Percentiles rank a stretch among this genome's conserved stretches.
Conservation (phyloP, 1,140 invertebrate species). For the Trachelipus rathkii region DNA sequence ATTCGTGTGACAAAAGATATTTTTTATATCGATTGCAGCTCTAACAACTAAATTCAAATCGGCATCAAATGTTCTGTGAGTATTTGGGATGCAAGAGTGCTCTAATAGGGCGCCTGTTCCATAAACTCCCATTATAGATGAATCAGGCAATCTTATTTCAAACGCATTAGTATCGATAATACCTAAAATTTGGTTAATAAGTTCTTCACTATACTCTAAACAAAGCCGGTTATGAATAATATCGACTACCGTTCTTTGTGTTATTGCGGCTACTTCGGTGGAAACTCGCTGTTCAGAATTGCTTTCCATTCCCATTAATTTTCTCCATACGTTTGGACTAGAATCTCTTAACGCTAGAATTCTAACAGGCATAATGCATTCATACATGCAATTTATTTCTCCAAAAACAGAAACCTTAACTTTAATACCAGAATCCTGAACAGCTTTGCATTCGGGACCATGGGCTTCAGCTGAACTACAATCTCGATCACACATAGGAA, state of each 20-base stretch:
- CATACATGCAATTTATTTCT: slow-evolving; percentile 42
- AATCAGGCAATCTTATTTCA: slow-evolving; percentile 63
- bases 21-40: slow-evolving; percentile 57
- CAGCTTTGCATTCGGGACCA: slow-evolving; percentile 41
- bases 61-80: slow-evolving; percentile 69
- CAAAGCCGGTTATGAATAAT: slow-evolving; percentile 39
- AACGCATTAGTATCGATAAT: slow-evolving; percentile 75
- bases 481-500: slow-evolving; percentile 64
- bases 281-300: slow-evolving; percentile 36
- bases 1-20: no score
- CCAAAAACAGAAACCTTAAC: slow-evolving; percentile 42
- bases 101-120: slow-evolving; percentile 68
- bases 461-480: slow-evolving; percentile 53
- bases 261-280: slow-evolving; percentile 43
- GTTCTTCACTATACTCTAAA: slow-evolving; percentile 50
- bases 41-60: slow-evolving; percentile 65
- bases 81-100: slow-evolving; percentile 71
- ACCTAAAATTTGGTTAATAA: slow-evolving; percentile 59
- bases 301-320: slow-evolving; percentile 40
- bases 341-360: slow-evolving; percentile 44
- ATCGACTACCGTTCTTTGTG: slow-evolving; percentile 44
- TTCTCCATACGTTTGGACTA: slow-evolving; percentile 36
- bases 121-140: slow-evolving; percentile 62
- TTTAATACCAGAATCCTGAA: slow-evolving; percentile 33
- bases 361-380: slow-evolving; percentile 46